These are phyloP conservation scores for Cnemophilus loriae DNA, from an alignment of 2,113 vertebrate genomes.

Conservation along the genomic window DNA sequence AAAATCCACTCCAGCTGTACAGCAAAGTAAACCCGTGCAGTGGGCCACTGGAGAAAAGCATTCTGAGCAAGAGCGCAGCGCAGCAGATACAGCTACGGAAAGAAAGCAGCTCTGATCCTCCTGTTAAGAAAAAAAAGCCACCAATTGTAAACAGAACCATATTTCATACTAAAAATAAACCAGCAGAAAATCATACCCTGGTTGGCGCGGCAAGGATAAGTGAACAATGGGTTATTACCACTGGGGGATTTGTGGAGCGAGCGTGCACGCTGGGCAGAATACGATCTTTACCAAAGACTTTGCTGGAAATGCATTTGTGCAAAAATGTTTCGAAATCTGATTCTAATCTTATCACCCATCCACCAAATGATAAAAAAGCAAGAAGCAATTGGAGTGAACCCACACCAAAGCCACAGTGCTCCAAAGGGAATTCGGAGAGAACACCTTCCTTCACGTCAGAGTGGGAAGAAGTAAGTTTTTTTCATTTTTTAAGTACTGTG, in stretches of 20 bases:
- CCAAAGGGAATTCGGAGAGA: constrained; percentile 83
- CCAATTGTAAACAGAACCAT: constrained; percentile 91
- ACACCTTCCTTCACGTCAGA: constrained; percentile 96
- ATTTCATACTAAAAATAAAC: constrained; percentile 88
- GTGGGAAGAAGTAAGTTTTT: constrained; percentile 90
- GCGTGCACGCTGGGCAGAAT: constrained; percentile 93
- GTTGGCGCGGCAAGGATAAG: constrained; percentile 67
- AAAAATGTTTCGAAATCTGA: constrained; percentile 93
- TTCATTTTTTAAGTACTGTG: neutral
- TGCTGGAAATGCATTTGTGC: constrained; percentile 88
- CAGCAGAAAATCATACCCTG: constrained; percentile 70
- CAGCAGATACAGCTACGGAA: constrained; percentile 54
- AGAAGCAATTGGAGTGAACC: constrained; percentile 82
- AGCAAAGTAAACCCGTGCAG: constrained; percentile 63
- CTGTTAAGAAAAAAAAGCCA: constrained; percentile 81
- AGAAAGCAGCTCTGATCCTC: constrained; percentile 58
- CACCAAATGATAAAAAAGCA: constrained; percentile 82
- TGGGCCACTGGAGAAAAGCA: constrained; percentile 46
- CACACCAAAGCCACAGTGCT: constrained; percentile 72
- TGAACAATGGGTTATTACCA: constrained; percentile 68
- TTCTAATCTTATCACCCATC: constrained; percentile 86
- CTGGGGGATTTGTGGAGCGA: constrained; percentile 83
- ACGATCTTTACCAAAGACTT: constrained; percentile 85
- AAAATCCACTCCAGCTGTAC: constrained; percentile 91
- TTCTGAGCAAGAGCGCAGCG: constrained; percentile 67